Conservation (phyloP, 2,888 invertebrate species). For the Harpalus rubripes region DNA sequence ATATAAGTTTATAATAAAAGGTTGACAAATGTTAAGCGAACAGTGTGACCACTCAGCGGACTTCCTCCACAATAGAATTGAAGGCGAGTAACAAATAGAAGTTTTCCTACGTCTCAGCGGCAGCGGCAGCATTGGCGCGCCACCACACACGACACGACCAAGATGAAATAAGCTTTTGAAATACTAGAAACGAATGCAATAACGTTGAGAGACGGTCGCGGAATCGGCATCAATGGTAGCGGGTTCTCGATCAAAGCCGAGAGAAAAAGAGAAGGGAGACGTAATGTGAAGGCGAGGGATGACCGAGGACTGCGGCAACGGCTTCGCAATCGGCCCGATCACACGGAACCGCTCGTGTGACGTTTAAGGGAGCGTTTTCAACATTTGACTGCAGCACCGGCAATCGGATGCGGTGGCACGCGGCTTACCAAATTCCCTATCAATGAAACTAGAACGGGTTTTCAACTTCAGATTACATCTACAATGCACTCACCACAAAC, state of each 20-base stretch:
- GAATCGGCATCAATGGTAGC: slow-evolving; percentile 44
- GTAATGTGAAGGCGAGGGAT: slow-evolving; percentile 9
- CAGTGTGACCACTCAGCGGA: slow-evolving; percentile 47
- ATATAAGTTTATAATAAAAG: slow-evolving; percentile 57
- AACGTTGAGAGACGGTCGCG: slow-evolving; percentile 54
- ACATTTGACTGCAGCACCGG: slow-evolving; percentile 33
- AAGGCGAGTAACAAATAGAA: slow-evolving; percentile 55
- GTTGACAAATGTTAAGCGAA: slow-evolving; percentile 53
- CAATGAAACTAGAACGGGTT: background rate
- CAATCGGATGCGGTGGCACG: slow-evolving; percentile 41
- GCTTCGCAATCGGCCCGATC: slow-evolving; percentile 43
- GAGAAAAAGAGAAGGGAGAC: slow-evolving; percentile 8
- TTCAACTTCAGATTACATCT: slow-evolving; percentile 1
- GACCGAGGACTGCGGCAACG: slow-evolving; percentile 6
- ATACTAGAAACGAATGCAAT: slow-evolving; percentile 65
- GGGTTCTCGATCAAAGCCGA: slow-evolving; percentile 23
- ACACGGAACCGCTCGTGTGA: slow-evolving; percentile 55
- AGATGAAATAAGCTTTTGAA: slow-evolving; percentile 66
- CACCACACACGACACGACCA: slow-evolving; percentile 48
- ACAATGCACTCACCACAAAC: no score
- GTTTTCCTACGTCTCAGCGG: slow-evolving; percentile 41
- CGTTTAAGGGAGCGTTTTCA: slow-evolving; percentile 51
- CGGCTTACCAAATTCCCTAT: slow-evolving; percentile 1
- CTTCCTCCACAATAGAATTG: slow-evolving; percentile 46
- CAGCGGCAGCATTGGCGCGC: slow-evolving; percentile 27